phyloP scores from a whole-genome alignment of 2,797 vertebrate species.

The Acomys russatus region DNA sequence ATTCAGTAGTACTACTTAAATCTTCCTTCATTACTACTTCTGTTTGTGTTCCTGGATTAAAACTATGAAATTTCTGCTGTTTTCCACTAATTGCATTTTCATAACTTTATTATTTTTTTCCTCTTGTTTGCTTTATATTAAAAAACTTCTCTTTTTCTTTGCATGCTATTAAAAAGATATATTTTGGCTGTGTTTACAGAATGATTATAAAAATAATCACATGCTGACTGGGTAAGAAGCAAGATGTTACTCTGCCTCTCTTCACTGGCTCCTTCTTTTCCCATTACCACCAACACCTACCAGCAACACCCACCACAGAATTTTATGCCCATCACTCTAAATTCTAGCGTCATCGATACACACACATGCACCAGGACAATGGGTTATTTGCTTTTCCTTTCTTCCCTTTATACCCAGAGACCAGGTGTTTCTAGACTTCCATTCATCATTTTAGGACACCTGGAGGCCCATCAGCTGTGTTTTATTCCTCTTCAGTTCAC shows the following conservation, averaged over 20 bases:
- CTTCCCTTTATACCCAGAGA: background rate
- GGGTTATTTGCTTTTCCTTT: background rate
- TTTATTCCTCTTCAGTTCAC: background rate
- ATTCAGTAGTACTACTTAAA: background rate
- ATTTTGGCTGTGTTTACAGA: background rate
- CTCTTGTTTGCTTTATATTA: slow-evolving; percentile 35
- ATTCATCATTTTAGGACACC: background rate
- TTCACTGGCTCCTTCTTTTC: background rate
- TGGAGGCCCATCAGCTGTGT: slow-evolving; percentile 11
- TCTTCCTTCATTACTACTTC: slow-evolving; percentile 21
- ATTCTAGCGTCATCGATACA: background rate
- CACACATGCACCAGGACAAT: background rate
- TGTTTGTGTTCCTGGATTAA: slow-evolving; percentile 9
- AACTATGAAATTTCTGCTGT: background rate
- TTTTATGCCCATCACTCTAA: background rate
- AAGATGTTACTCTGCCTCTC: background rate
- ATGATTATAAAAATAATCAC: background rate
- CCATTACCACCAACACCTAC: background rate
- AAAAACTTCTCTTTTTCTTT: slow-evolving; percentile 22
- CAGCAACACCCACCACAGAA: background rate
- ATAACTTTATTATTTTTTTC: slow-evolving; percentile 48
- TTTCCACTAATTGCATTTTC: slow-evolving; percentile 53
- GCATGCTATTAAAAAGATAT: background rate
- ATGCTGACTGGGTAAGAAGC: background rate
- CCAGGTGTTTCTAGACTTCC: background rate